phyloP scores from a whole-genome alignment of 2,888 invertebrate species.

The Thera obeliscata region DNA sequence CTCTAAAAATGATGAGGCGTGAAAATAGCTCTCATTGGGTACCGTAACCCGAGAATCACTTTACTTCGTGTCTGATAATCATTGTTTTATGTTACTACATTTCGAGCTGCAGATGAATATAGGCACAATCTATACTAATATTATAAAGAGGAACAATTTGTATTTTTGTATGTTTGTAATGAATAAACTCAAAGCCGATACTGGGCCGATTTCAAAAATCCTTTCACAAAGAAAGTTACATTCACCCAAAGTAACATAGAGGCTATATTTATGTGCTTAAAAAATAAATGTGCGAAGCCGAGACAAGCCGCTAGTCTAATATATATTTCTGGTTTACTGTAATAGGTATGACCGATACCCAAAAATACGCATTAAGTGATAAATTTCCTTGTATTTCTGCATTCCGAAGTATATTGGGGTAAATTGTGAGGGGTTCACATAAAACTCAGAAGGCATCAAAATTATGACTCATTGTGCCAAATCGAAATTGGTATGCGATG shows the following conservation, averaged over 20 bases:
- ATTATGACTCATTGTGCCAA: constrained; percentile 15
- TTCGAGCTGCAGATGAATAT: background rate
- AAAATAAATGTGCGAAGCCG: too few relatives aligned
- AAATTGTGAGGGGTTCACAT: background rate
- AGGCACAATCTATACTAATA: too few relatives aligned
- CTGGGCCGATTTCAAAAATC: too few relatives aligned
- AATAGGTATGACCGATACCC: too few relatives aligned
- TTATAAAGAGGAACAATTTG: too few relatives aligned
- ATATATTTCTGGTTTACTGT: too few relatives aligned
- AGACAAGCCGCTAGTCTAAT: too few relatives aligned
- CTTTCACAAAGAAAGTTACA: too few relatives aligned
- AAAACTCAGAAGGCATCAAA: background rate
- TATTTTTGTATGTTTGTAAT: too few relatives aligned
- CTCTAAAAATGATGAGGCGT: constrained; percentile 18
- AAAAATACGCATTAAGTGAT: background rate
- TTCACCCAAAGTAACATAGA: too few relatives aligned
- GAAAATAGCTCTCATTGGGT: constrained; percentile 23
- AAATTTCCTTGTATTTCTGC: background rate
- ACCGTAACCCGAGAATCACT: constrained; percentile 25
- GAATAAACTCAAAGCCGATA: too few relatives aligned
- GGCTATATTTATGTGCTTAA: too few relatives aligned
- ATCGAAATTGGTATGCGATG: constrained; percentile 26
- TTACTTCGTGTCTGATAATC: constrained; percentile 10
- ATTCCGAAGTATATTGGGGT: background rate
- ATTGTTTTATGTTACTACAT: constrained; percentile 7